Base-by-base conservation (phyloP, 30 jellyfish, hydroid and myxozoan genomes). In the Hydra vulgaris region DNA sequence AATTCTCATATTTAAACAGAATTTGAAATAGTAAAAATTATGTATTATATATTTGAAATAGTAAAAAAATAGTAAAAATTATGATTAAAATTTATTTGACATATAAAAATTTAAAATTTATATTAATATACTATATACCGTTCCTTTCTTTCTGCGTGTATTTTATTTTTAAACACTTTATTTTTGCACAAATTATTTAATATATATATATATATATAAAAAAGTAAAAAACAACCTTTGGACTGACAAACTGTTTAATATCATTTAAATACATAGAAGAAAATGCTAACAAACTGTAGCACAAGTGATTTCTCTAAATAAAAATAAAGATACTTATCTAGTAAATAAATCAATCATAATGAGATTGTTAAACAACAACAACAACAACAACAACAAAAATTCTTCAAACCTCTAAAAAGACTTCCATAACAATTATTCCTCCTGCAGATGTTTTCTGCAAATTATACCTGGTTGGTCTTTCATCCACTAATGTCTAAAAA, bases 401-500 rank as follows among this genome's bases (percentile, higher is more conserved):
- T 40, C 5, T 3, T 40, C n/a, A 40, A 40, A 91, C 97, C 89
- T 74, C 84, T 83, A 82, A 86, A 0, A 85, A 83, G 8, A 91
- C 84, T 52, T 91, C 97, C 53, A 91, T 61, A 71, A 91, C 83
- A 53, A 86, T 21, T 55, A 91, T 83, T 54, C 97, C 97, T 7
- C 96, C 97, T 24, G 79, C 71, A 72, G 86, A 54, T 19, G 95
- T 91, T 56, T 91, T 91, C 84, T 91, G 97, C 67, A 91, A 72
- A 76, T 86, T 83, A 27, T 81, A 84, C 3, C 81, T 87, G 19
- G 74, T 15, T 15, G 95, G 97, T 71, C 95, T 86, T 15, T 40
- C 69, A 54, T 83, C 94, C 22, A 82, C 79, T 23, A 53, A 22
- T 21, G 25, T 21, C 83, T 75, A 70, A 19, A 75, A 22, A n/a